Percentiles rank a stretch among this genome's conserved stretches.
These are phyloP conservation scores for Drosophila anceps DNA, from an alignment of 2,888 invertebrate species.

Conservation along the genomic window DNA sequence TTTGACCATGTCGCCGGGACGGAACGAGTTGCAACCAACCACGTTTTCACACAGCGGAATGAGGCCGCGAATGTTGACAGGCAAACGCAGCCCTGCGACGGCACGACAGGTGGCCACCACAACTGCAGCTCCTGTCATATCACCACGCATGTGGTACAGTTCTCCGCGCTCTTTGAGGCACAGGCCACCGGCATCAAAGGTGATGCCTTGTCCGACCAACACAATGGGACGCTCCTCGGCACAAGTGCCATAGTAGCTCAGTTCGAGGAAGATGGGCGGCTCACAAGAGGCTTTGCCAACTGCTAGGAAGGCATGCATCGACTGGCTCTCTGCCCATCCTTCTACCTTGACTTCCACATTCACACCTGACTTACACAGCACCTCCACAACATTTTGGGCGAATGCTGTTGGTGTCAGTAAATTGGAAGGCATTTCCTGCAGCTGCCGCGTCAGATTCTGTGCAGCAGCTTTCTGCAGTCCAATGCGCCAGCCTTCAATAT, in stretches of 20 bases:
- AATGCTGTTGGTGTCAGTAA: constrained; percentile 92
- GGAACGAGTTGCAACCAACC: constrained; percentile 91
- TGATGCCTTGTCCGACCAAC: constrained; percentile 90
- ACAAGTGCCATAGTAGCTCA: constrained; percentile 89
- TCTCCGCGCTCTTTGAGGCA: constrained; percentile 87
- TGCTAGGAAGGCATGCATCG: constrained; percentile 92
- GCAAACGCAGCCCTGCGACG: constrained; percentile 89
- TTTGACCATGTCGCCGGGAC: constrained; percentile 91
- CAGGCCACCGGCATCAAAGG: constrained; percentile 91
- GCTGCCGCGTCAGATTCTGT: constrained; percentile 91
- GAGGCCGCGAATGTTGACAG: constrained; percentile 90
- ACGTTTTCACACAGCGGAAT: constrained; percentile 93
- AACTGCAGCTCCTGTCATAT: constrained; percentile 94
- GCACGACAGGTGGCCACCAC: constrained; percentile 90
- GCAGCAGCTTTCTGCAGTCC: constrained; percentile 91
- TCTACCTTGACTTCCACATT: constrained; percentile 83
- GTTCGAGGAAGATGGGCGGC: constrained; percentile 92
- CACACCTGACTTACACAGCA: constrained; percentile 81
- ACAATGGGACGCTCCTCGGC: constrained; percentile 89
- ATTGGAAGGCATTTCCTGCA: constrained; percentile 94
- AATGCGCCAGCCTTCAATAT: constrained; percentile 90
- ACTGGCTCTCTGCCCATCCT: constrained; percentile 91
- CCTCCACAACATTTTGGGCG: constrained; percentile 88
- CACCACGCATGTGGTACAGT: constrained; percentile 89
- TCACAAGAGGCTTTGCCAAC: constrained; percentile 92